Base-by-base conservation (phyloP, 2,797 vertebrate genomes). In the Tenualosa ilisha region DNA sequence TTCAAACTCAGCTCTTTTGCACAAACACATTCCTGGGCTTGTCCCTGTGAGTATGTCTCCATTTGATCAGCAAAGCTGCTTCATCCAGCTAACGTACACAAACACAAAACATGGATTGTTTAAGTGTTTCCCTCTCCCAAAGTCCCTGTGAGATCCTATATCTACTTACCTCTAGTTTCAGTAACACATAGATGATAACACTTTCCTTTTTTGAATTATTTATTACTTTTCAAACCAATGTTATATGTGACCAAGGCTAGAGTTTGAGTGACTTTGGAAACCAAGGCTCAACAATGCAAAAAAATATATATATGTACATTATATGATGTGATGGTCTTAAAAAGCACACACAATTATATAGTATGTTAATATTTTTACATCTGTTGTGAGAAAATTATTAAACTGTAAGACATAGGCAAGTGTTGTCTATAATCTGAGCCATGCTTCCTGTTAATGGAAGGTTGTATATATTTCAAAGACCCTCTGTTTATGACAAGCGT, bases 1-100 rank as follows among this genome's bases (percentile, higher is more conserved):
- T 46, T 46, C 72, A 46, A 79, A 79, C 72, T 79, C 72, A 79
- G 72, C 72, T 79, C 72, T 79, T 79, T 79, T 46, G 40, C 72
- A 79, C 72, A 79, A 79, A 79, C 40, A 79, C 72, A 79, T 79
- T 79, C 72, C 40, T 79, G 72, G 37, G 17, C 40, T 7, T 46
- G 72, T 79, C 17, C 17, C 37, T 46, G 72, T 79, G 72, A 79
- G 20, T 6, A 37, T 15, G 72, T 79, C 46, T 46, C 72, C 20
- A 46, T 79, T 43, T 9, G 72, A 79, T 79, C 72, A 46, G 72
- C 72, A 79, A 46, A 79, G 37, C 72, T n/a, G 40, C 40, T 46
- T 11, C 20, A 17, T 43, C 17, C 6, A 2, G 17, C 72, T 15
- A 75, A 75, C 15, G 5, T 26, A 22, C 15, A 79, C 15, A 22